These are phyloP conservation scores for Wasmannia auropunctata DNA, from an alignment of 1,140 invertebrate genomes.

Conservation along the genomic window DNA sequence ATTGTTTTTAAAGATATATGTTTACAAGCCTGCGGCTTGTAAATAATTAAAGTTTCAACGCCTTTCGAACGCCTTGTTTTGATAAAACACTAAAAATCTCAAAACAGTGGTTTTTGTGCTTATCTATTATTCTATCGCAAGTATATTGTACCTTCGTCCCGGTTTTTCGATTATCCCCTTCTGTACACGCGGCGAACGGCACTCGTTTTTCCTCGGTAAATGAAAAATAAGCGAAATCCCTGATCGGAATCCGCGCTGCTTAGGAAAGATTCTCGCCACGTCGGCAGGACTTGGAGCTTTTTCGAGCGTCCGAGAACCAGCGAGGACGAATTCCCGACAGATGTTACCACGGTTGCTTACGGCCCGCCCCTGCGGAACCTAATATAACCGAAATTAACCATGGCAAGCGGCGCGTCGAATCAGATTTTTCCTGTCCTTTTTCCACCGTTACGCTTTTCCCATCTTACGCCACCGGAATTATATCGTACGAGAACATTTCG, in stretches of 20 bases:
- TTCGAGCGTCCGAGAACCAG: slow-evolving; percentile 46
- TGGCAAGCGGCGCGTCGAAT: slow-evolving; percentile 61
- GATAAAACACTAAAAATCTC: not conserved
- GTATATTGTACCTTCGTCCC: not conserved
- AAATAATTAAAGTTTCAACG: not conserved
- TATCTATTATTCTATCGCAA: not conserved
- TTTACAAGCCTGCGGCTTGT: too few species aligned
- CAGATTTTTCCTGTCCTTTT: slow-evolving; percentile 49
- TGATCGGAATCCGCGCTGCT: slow-evolving; percentile 43
- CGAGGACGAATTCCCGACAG: slow-evolving; percentile 69
- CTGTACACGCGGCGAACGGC: not conserved
- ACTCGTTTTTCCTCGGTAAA: slow-evolving; percentile 1
- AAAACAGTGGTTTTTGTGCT: not conserved
- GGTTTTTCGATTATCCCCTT: not conserved
- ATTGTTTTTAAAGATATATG: not conserved
- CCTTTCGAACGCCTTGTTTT: not conserved
- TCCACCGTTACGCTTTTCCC: slow-evolving; percentile 20
- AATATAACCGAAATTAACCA: slow-evolving; percentile 76
- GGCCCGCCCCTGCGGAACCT: slow-evolving; percentile 66
- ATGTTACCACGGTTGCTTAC: slow-evolving; percentile 72
- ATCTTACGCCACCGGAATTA: slow-evolving; percentile 61
- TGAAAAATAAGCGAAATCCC: slow-evolving; percentile 47
- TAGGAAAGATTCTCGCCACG: slow-evolving; percentile 62
- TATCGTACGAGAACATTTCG: slow-evolving; percentile 2
- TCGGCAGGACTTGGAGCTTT: slow-evolving; percentile 56